phyloP scores from a whole-genome alignment of 1,140 invertebrate species.

The Scaptodrosophila lebanonensis region DNA sequence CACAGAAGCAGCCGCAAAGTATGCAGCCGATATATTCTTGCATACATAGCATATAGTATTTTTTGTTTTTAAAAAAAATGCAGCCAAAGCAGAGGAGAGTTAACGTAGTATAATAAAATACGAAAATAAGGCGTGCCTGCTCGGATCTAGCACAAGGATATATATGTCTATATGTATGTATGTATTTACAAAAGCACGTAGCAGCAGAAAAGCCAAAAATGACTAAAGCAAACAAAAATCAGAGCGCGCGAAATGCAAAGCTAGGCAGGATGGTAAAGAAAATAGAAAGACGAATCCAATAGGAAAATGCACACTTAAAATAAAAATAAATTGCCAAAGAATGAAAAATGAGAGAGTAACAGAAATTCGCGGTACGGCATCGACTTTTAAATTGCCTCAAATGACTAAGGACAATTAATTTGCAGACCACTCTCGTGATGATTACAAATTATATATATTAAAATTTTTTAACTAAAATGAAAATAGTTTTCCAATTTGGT shows the following conservation, averaged over 20 bases:
- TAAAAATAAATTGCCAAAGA: slow-evolving; percentile 53
- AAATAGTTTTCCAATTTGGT: too few relatives aligned
- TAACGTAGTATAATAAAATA: slow-evolving; percentile 61
- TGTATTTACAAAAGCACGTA: slow-evolving; percentile 30
- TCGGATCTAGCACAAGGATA: slow-evolving; percentile 51
- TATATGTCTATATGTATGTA: slow-evolving; percentile 37
- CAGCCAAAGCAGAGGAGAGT: slow-evolving; percentile 21
- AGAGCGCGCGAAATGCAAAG: slow-evolving; percentile 19
- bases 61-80: too few relatives aligned
- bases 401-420: too few relatives aligned
- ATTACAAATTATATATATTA: too few relatives aligned
- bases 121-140: slow-evolving; percentile 9
- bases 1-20: slow-evolving; percentile 29
- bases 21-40: slow-evolving; percentile 42
- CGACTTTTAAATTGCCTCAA: too few relatives aligned
- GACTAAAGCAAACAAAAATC: slow-evolving; percentile 37
- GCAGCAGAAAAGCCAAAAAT: slow-evolving; percentile 30
- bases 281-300: slow-evolving; percentile 37
- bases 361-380: too few relatives aligned
- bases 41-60: too few relatives aligned
- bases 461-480: too few relatives aligned
- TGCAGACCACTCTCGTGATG: too few relatives aligned
- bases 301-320: slow-evolving; percentile 7
- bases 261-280: slow-evolving; percentile 23
- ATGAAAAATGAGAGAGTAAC: slow-evolving; percentile 50